Conservation (phyloP, 2,888 invertebrate genomes). For the Lissonota sp. region DNA sequence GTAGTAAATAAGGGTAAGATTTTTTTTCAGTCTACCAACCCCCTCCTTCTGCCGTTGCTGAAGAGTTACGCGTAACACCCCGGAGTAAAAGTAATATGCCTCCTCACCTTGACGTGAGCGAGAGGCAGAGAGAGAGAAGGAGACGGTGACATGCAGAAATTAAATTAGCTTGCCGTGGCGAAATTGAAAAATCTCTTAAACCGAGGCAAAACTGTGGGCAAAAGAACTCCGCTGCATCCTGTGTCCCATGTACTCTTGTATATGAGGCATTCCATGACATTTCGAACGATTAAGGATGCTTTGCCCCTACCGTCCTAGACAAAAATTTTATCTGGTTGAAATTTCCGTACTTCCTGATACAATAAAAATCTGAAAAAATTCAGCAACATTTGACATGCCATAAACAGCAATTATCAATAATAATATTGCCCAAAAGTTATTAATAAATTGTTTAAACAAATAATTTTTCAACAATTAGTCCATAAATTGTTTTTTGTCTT, state of each 20-base stretch:
- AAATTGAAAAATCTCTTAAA: constrained; percentile 83
- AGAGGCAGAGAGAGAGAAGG: background rate
- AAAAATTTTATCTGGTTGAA: too few relatives aligned
- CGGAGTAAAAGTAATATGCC: constrained; percentile 29
- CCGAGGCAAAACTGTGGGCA: constrained; percentile 76
- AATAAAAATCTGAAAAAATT: too few relatives aligned
- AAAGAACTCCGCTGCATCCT: constrained; percentile 56
- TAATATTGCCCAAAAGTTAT: too few relatives aligned
- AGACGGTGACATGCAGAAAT: constrained; percentile 72
- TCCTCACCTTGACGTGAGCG: background rate
- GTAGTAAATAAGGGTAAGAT: constrained; percentile 27
- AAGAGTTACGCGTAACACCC: constrained; percentile 34
- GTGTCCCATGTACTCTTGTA: constrained; percentile 6
- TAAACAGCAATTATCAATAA: too few relatives aligned
- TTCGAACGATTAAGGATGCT: too few relatives aligned
- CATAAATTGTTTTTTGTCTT: too few relatives aligned
- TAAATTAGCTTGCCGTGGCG: constrained; percentile 80
- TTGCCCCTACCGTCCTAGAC: too few relatives aligned
- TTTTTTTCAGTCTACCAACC: background rate
- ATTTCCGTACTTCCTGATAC: too few relatives aligned
- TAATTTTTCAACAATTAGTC: too few relatives aligned
- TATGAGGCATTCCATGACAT: too few relatives aligned
- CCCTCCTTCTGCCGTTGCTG: background rate
- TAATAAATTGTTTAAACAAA: too few relatives aligned
- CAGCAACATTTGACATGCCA: too few relatives aligned